These are phyloP conservation scores for Nothobranchius kuhntae DNA, from an alignment of 2,113 vertebrate genomes.

Conservation along the genomic window DNA sequence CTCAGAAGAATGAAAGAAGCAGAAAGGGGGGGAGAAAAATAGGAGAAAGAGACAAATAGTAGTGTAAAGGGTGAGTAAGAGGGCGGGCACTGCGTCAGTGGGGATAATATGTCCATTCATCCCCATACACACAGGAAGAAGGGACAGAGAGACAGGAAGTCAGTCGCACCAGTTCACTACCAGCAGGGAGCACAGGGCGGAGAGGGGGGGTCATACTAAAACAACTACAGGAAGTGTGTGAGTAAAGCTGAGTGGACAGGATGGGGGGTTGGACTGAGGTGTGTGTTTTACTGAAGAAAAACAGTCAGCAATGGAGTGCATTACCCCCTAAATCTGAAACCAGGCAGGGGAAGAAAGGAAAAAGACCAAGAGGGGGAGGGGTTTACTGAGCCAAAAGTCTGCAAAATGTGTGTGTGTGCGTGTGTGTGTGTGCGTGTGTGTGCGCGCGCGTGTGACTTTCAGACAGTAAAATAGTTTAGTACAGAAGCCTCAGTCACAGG, in stretches of 20 bases:
- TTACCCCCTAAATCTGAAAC: constrained; percentile 45
- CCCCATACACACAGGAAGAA: constrained; percentile 67
- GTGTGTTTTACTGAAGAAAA: constrained; percentile 51
- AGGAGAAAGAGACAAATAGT: constrained; percentile 49
- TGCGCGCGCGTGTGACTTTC: constrained; percentile 11
- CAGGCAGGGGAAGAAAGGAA: constrained; percentile 30
- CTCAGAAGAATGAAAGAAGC: constrained; percentile 61
- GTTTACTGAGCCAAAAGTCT: constrained; percentile 30
- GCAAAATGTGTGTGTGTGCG: not conserved
- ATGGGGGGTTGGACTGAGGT: constrained; percentile 35
- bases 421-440: not conserved
- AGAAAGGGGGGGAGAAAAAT: constrained; percentile 36
- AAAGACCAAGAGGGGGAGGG: constrained; percentile 16
- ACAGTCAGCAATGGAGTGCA: constrained; percentile 46
- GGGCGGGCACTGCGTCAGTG: constrained; percentile 54
- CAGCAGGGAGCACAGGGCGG: constrained; percentile 55
- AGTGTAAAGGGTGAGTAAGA: constrained; percentile 41
- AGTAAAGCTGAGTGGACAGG: constrained; percentile 22
- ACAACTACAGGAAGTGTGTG: constrained; percentile 70
- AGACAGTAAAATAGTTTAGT: constrained; percentile 26
- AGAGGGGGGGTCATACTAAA: constrained; percentile 56
- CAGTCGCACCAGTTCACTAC: constrained; percentile 51
- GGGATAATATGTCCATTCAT: constrained; percentile 75
- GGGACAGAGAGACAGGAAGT: constrained; percentile 68
- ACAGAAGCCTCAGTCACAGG: constrained; percentile 55